Base-by-base conservation (phyloP, 1,140 invertebrate species). In the Whitmania pigra region DNA sequence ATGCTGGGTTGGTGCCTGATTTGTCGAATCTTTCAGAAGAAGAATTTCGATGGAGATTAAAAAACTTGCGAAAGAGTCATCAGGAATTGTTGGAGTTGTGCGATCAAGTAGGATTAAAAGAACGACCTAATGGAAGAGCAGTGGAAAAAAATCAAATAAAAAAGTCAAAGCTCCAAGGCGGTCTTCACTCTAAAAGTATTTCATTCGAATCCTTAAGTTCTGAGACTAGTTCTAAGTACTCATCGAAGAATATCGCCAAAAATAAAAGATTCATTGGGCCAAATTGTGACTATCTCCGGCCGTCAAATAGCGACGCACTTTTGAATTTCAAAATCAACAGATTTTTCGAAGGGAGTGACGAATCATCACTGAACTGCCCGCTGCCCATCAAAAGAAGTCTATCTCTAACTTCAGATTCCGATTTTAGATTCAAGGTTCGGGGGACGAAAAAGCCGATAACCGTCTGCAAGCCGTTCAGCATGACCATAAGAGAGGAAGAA, bases 1-100 rank as follows among this genome's bases (percentile, higher is more conserved):
- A 60, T 60, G 2, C 3, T 22, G 9, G 57, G 11, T 13, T 63
- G 22, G 57, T 63, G 22, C 57, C 57, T 31, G 57, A 63, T 63
- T 31, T 63, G 22, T 63, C 57, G 20, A 63, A 63, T 63, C 22
- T 63, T 22, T 25, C 57, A 13, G 57, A 63, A 63, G 57, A 63
- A 13, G 57, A 63, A 63, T 63, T 63, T 63, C 57, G 18, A 63
- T n/a, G 29, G 22, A 63, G 57, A 63, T 63, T 63, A n/a, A 63
- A 63, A 63, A 25, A 22, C 57, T 31, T 63, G 15, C 9, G 57
- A 63, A 22, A 31, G 11, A 31, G 29, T 22, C 57, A 63, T 20
- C 57, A 63, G 22, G 29, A 63, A 63, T 13, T 63, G 22, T 31
- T 63, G 57, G 57, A 22, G 9, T 31, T 63, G 29, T 63, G 57